These are phyloP conservation scores for Montipora sp. DNA, from an alignment of 64 coral and sea anemone species.

Conservation along the genomic window DNA sequence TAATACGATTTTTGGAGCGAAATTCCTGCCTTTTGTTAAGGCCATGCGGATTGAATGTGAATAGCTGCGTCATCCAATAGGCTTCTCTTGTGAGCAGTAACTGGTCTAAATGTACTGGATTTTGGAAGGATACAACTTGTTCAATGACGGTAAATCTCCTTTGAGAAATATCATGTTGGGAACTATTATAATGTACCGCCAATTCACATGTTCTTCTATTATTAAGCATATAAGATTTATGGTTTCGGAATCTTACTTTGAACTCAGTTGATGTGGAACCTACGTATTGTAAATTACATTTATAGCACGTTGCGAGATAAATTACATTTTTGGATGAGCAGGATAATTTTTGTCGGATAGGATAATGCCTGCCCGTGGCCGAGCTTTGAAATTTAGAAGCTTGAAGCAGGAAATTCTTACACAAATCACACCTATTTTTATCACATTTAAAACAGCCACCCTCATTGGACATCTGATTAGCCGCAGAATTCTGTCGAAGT, in stretches of 20 bases:
- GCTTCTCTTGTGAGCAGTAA: constrained; percentile 37
- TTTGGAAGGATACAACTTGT: neutral
- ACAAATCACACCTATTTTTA: neutral
- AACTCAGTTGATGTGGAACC: too few species aligned
- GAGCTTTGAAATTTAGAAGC: too few species aligned
- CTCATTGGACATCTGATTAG: neutral
- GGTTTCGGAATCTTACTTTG: too few species aligned
- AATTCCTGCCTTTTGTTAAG: constrained; percentile 51
- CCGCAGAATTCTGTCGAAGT: neutral
- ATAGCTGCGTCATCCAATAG: constrained; percentile 44
- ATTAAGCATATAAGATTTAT: constrained; percentile 28
- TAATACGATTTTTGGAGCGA: constrained; percentile 3
- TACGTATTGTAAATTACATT: too few species aligned
- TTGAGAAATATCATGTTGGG: constrained; percentile 10
- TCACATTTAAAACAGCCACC: neutral
- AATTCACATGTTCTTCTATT: constrained; percentile 52
- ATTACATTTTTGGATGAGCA: too few species aligned
- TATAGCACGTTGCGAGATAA: too few species aligned
- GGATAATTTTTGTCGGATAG: too few species aligned
- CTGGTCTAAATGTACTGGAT: neutral
- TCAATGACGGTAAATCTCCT: neutral
- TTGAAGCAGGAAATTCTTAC: too few species aligned
- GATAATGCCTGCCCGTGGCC: too few species aligned
- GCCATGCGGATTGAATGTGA: neutral
- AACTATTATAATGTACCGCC: constrained; percentile 35